Evolutionary conservation across 2,888 invertebrate species (phyloP), one percentile per base, ranked within the genome.

Genomic region (Ichneumon xanthorius): DNA sequence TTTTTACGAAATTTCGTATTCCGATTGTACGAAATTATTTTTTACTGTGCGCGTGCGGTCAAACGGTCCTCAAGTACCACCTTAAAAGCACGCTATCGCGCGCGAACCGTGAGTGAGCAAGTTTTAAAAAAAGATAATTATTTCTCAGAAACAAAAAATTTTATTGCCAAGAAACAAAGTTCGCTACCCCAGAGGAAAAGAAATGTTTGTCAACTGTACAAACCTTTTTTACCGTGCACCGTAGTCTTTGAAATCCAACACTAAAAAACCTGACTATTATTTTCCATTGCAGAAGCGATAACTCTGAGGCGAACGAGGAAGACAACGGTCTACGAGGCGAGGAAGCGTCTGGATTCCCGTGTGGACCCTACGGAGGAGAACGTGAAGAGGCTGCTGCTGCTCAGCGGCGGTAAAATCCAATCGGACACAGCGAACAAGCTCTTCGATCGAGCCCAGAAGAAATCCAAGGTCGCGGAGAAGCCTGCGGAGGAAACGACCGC

Each of bases 401-500:
- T 96, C 0, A 95, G 95, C n/a, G 91, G 90, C 68, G 93, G 94
- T 0, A 90, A 92, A 2, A 91, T 95, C 0, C 92, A 95, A 80
- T 87, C 89, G 6, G 89, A 91, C 0, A 91, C 94, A 22, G 92
- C 94, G n/a, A 91, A 94, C n/a, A 95, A 95, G 96, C 94, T 96
- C 75, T 92, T 96, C 53, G 93, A 95, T 87, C 93, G 96, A 85
- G 96, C 96, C 0, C 82, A 88, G 5, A 94, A 94, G 14, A 95
- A 94, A 87, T 94, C 95, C 79, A 95, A 95, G 80, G 94, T 95
- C 0, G 89, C 92, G 16, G 90, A 94, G 40, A 86, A 89, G 70
- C 72, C 82, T 4, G 94, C 93, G 82, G 94, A 95, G 68, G 94
- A 95, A 87, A 94, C 95, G 80, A 96, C 96, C 0, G 96, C 95